phyloP scores from a whole-genome alignment of 1,140 invertebrate species.

The Zaprionus inermis region DNA sequence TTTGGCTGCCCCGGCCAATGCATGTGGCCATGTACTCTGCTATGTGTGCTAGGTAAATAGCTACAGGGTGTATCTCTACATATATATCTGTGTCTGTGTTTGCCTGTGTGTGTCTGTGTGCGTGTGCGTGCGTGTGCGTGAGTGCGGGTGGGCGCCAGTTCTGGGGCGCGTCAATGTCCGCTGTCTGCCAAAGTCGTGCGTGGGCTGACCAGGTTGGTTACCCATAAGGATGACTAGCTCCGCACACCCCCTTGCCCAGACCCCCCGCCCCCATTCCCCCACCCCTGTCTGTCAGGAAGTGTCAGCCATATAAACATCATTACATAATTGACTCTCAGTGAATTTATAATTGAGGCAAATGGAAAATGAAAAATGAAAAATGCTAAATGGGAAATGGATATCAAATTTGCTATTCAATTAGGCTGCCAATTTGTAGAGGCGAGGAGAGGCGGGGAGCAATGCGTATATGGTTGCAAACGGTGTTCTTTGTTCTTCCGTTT shows the following conservation, averaged over 20 bases:
- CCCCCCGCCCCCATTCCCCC: background rate
- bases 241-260: background rate
- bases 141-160: background rate
- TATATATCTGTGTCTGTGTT: background rate
- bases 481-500: background rate
- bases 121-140: background rate
- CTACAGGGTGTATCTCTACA: background rate
- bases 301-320: slow-evolving; percentile 19
- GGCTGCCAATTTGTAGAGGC: background rate
- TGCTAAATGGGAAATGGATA: slow-evolving; percentile 1
- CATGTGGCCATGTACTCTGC: slow-evolving; percentile 12
- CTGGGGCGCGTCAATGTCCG: slow-evolving; percentile 12
- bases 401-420: slow-evolving; percentile 22
- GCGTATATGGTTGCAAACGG: slow-evolving; percentile 2
- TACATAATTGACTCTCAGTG: background rate
- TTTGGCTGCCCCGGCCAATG: slow-evolving; percentile 14
- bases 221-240: background rate
- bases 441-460: background rate
- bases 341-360: slow-evolving; percentile 33
- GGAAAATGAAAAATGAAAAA: background rate
- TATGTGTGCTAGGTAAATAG: background rate
- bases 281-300: slow-evolving; percentile 28
- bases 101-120: background rate
- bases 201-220: background rate
- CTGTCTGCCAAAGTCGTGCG: slow-evolving; percentile 3